These are phyloP conservation scores for Rhamnusium bicolor DNA, from an alignment of 2,888 invertebrate species.

Conservation along the genomic window DNA sequence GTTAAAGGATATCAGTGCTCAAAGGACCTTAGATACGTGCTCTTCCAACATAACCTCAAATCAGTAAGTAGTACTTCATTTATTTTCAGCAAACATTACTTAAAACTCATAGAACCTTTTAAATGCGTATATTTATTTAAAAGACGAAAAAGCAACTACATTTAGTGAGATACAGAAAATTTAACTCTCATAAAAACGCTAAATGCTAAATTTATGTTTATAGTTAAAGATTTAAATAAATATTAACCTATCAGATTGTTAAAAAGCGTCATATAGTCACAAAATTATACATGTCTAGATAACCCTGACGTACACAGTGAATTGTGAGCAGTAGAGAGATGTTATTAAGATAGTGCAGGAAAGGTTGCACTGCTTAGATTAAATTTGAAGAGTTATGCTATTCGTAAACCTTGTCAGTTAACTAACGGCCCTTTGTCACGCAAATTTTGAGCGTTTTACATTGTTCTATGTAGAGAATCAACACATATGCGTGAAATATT, in stretches of 20 bases:
- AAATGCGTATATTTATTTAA: no score
- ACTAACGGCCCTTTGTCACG: conserved; percentile 59
- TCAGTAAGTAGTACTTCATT: conserved; percentile 77
- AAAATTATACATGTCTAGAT: not conserved
- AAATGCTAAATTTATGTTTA: no score
- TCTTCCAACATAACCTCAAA: conserved; percentile 92
- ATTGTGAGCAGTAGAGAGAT: conserved; percentile 40
- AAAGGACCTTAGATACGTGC: conserved; percentile 87
- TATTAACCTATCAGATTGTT: no score
- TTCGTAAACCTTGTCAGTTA: conserved; percentile 39
- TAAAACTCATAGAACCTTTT: no score
- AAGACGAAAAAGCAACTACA: no score
- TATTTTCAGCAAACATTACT: no score
- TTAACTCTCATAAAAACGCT: no score
- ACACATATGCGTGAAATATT: not conserved
- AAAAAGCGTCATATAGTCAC: no score
- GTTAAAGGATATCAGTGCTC: conserved; percentile 91
- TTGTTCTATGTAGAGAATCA: not conserved
- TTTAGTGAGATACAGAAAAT: no score
- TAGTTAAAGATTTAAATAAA: no score
- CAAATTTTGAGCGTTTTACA: conserved; percentile 34
- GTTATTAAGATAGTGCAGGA: conserved; percentile 55
- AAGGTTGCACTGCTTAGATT: conserved; percentile 57
- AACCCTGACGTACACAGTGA: not conserved
- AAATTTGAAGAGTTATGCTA: conserved; percentile 55